Conservation (phyloP, 2,797 vertebrate species). For the Alca torda region DNA sequence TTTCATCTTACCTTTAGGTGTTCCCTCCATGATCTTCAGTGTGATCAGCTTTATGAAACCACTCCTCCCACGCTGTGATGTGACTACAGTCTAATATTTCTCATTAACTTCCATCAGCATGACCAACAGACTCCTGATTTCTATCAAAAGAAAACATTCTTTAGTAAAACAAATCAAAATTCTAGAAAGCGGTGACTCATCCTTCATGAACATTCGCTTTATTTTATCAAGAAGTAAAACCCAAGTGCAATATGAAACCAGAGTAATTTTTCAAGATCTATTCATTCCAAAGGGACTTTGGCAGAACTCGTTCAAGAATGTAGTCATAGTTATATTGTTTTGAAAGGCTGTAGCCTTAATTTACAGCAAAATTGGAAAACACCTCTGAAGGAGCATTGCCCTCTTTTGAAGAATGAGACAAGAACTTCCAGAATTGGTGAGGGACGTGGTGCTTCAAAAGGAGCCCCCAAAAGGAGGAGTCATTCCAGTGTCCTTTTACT, state of each 20-base stretch:
- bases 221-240: not conserved
- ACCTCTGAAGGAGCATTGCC: not conserved
- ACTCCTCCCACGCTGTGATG: not conserved
- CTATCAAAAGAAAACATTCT: not conserved
- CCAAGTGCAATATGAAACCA: not conserved
- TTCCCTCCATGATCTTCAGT: not conserved
- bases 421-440: not conserved
- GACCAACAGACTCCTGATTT: not conserved
- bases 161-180: not conserved
- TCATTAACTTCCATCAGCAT: not conserved
- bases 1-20: conserved; percentile 25
- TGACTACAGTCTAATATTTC: not conserved
- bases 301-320: not conserved
- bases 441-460: not conserved
- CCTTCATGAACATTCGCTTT: not conserved
- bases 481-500: not conserved
- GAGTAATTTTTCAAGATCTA: not conserved
- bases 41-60: not conserved
- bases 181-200: not conserved
- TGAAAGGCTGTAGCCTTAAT: not conserved
- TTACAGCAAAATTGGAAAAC: not conserved
- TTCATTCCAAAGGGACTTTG: not conserved
- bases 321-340: not conserved
- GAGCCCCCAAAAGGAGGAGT: not conserved
- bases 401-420: not conserved